Percentiles rank a stretch among this genome's conserved stretches.
Conservation (phyloP, 2,113 vertebrate genomes). For the Seriola rivoliana region DNA sequence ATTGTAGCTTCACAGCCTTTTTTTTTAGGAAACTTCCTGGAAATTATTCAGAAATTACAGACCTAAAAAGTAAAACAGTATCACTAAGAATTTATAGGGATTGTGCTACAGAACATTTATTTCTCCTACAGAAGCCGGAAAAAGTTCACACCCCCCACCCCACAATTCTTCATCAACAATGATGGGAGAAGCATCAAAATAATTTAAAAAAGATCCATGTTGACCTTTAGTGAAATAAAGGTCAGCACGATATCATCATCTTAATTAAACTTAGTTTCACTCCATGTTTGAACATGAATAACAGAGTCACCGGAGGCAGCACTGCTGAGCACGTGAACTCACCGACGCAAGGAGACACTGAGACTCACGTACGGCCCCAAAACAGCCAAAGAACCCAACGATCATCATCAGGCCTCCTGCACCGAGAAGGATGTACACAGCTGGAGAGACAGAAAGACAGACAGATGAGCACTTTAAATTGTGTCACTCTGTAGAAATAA, state of each 20-base stretch:
- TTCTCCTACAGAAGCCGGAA: no score
- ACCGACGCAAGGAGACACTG: constrained; percentile 96
- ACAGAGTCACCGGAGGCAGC: neutral
- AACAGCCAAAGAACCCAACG: constrained; percentile 96
- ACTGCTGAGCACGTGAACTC: constrained; percentile 73
- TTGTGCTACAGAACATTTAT: neutral
- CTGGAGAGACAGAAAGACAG: constrained; percentile 74
- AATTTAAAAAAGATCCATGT: no score
- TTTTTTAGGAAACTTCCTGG: neutral
- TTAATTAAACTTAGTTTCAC: no score
- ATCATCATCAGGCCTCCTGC: constrained; percentile 93
- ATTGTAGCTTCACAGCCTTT: neutral
- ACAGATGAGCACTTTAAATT: neutral
- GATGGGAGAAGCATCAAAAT: no score
- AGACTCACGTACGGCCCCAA: constrained; percentile 94
- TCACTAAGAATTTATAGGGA: neutral
- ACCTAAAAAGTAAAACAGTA: neutral
- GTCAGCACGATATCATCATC: no score
- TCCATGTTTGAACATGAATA: neutral
- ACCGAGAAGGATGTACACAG: constrained; percentile 93
- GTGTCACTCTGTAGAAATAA: neutral
- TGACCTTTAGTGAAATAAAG: no score
- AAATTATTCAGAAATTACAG: neutral
- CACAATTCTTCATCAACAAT: no score
- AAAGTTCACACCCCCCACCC: no score